Conservation (phyloP, 2,113 vertebrate species). For the Crocuta crocuta region DNA sequence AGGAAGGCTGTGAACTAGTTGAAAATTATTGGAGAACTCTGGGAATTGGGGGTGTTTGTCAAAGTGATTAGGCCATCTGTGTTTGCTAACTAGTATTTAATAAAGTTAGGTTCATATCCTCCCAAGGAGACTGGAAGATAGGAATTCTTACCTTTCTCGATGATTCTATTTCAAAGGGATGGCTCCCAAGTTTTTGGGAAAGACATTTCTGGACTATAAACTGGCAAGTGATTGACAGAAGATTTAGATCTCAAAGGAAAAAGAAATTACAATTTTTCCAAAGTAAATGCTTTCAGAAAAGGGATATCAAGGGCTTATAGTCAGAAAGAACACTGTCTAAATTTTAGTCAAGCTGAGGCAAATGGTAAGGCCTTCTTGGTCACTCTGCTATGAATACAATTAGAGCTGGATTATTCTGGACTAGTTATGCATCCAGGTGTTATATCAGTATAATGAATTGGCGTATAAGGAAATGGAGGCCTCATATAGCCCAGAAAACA, state of each 20-base stretch:
- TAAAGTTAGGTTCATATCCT: background rate
- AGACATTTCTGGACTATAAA: background rate
- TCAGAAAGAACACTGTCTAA: background rate
- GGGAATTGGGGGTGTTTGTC: accelerated
- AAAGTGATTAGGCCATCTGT: background rate
- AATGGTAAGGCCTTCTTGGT: background rate
- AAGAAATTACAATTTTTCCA: background rate
- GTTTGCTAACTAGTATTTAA: background rate
- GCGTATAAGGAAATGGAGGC: background rate
- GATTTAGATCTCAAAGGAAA: background rate
- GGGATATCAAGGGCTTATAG: background rate
- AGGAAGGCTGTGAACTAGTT: background rate
- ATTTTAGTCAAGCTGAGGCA: background rate
- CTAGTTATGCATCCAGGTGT: background rate
- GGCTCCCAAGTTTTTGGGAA: background rate
- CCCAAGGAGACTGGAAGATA: background rate
- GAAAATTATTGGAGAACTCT: no score
- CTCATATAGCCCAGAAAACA: background rate
- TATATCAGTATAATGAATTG: background rate
- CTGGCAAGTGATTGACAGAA: background rate
- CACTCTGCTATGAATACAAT: background rate
- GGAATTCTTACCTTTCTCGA: background rate
- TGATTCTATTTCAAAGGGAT: background rate
- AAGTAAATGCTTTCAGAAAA: background rate
- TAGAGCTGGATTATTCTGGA: background rate